Evolutionary conservation across 2,113 vertebrate species (phyloP).

Genomic region (Eira barbara): DNA sequence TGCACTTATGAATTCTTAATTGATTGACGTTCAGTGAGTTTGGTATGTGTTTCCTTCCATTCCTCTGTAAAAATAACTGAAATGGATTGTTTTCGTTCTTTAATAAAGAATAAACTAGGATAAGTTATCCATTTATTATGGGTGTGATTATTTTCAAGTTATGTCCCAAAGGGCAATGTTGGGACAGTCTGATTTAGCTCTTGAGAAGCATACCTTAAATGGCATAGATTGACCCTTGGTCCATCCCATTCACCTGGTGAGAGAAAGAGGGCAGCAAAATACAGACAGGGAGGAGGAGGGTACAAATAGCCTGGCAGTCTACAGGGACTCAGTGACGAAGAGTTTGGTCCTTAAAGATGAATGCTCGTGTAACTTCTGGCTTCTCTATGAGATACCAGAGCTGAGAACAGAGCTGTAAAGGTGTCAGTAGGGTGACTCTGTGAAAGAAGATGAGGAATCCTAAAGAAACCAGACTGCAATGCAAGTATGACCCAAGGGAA

Average conservation of each 20-base stretch:
- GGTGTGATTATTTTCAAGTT: not conserved
- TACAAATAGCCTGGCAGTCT: too few species aligned
- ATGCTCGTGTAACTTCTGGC: not conserved
- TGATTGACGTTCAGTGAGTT: not conserved
- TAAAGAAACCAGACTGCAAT: not conserved
- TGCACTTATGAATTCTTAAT: not conserved
- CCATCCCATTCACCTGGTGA: not conserved
- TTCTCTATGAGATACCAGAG: not conserved
- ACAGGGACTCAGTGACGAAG: not conserved
- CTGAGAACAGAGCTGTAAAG: not conserved
- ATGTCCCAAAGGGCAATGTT: not conserved
- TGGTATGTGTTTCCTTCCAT: not conserved
- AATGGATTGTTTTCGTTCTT: not conserved
- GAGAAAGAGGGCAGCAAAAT: not conserved
- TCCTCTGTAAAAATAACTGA: not conserved
- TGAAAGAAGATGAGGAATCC: not conserved
- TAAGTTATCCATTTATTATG: not conserved
- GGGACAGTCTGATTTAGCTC: not conserved
- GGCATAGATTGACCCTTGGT: fast-evolving
- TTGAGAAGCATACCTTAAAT: not conserved
- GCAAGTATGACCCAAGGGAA: not conserved
- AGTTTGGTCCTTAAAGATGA: not conserved
- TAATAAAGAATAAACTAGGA: not conserved
- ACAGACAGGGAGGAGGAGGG: not conserved
- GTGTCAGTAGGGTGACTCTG: not conserved